Percentiles rank a stretch among this genome's conserved stretches.
These are phyloP conservation scores for Dryobates pubescens DNA, from an alignment of 2,797 vertebrate genomes.

Conservation along the genomic window DNA sequence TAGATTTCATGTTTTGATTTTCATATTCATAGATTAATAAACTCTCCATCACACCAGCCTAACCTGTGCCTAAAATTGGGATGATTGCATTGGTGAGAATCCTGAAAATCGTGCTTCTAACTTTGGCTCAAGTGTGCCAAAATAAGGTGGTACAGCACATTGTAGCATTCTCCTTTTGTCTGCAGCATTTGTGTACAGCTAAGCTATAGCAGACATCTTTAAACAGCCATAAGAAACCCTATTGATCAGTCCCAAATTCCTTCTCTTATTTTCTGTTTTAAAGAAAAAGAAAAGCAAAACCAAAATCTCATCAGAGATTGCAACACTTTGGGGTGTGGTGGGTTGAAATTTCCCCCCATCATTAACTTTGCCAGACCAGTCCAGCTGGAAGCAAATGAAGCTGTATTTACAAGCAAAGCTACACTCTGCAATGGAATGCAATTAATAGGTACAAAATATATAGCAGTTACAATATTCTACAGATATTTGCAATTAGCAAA, in stretches of 20 bases:
- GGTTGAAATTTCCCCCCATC: no score
- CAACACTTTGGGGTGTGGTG: not conserved
- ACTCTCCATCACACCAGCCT: not conserved
- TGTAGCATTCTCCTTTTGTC: not conserved
- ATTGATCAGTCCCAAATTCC: not conserved
- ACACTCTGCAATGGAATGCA: no score
- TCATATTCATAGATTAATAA: no score
- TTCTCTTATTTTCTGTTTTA: not conserved
- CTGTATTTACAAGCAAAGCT: no score
- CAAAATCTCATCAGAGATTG: not conserved
- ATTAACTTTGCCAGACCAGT: no score
- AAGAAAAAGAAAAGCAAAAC: not conserved
- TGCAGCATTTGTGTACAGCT: not conserved
- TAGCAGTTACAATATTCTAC: no score
- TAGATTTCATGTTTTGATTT: no score
- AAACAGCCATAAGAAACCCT: not conserved
- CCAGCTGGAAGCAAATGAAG: no score
- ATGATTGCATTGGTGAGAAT: not conserved
- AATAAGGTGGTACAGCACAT: not conserved
- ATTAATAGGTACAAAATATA: no score
- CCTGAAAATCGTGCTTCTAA: not conserved
- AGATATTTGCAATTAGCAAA: no score
- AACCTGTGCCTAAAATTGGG: not conserved
- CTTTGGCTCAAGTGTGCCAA: not conserved
- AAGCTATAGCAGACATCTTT: not conserved